Conservation (phyloP, 2,113 vertebrate species). For the Prionailurus bengalensis region DNA sequence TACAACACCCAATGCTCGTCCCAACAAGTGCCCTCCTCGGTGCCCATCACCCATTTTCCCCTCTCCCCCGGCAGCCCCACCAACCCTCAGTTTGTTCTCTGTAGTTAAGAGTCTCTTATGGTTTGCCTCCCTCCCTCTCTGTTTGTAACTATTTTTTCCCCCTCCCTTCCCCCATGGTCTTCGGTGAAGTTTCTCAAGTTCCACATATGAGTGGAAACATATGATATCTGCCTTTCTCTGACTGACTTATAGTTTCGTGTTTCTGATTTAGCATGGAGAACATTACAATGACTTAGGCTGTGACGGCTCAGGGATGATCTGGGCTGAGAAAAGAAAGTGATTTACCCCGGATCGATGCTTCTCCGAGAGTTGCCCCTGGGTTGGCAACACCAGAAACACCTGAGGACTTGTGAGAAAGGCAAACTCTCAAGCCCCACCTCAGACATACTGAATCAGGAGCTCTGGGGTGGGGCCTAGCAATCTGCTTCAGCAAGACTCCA, state of each 20-base stretch:
- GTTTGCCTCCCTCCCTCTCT: too few species aligned
- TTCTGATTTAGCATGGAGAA: neutral
- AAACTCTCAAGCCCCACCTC: neutral
- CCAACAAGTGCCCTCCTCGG: too few species aligned
- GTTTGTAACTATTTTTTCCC: too few species aligned
- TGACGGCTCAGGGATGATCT: neutral
- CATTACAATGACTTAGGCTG: neutral
- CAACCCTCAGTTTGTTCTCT: too few species aligned
- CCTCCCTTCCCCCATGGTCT: too few species aligned
- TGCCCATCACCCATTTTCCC: too few species aligned
- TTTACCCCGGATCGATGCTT: neutral
- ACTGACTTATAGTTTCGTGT: neutral
- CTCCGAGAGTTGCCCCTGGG: neutral
- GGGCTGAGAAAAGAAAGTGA: neutral
- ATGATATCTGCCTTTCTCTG: too few species aligned
- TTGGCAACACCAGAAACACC: neutral
- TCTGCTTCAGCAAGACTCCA: neutral
- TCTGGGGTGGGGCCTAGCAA: accelerated
- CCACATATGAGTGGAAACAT: too few species aligned
- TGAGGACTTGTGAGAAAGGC: neutral
- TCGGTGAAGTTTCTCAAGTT: too few species aligned
- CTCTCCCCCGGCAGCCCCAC: too few species aligned
- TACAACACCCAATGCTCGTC: too few species aligned
- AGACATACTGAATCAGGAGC: neutral
- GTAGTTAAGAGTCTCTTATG: too few species aligned